phyloP scores from a whole-genome alignment of 2,797 vertebrate species.

The Eutrigla gurnardus region DNA sequence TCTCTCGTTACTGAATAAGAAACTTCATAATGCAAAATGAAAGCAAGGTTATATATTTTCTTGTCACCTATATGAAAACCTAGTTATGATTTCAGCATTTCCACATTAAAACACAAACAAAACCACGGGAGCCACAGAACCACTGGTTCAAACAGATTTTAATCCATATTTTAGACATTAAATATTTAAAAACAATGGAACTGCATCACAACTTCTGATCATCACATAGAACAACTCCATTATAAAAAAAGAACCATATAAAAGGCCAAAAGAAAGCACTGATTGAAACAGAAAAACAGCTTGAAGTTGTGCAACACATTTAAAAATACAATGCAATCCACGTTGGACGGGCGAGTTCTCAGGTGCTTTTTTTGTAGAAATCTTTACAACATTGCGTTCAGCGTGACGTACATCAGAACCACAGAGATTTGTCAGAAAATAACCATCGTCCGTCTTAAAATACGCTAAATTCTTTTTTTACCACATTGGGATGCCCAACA shows the following conservation, averaged over 20 bases:
- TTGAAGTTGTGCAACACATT: constrained; percentile 90
- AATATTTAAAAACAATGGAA: constrained; percentile 96
- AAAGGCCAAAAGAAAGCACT: constrained; percentile 84
- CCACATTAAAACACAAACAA: neutral
- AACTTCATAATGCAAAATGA: neutral
- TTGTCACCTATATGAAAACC: too few relatives aligned
- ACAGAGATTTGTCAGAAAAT: constrained; percentile 20
- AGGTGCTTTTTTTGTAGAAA: constrained; percentile 84
- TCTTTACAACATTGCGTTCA: constrained; percentile 86
- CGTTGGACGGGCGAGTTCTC: constrained; percentile 85
- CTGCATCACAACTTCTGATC: constrained; percentile 93
- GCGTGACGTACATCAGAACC: constrained; percentile 40
- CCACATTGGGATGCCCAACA: constrained; percentile 16
- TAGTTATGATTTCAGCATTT: too few relatives aligned
- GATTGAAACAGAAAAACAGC: constrained; percentile 81
- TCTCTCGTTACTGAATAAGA: neutral
- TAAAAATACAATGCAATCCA: constrained; percentile 90
- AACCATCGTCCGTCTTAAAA: constrained; percentile 11
- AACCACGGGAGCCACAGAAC: constrained; percentile 69
- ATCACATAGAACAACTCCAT: constrained; percentile 91
- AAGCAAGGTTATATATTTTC: neutral
- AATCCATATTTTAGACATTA: constrained; percentile 92
- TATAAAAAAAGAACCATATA: constrained; percentile 87
- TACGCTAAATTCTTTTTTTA: neutral
- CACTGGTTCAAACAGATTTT: constrained; percentile 90